Evolutionary conservation across 2,113 vertebrate species (phyloP), one percentile per base, ranked within the genome.

Genomic region (Theropithecus gelada): DNA sequence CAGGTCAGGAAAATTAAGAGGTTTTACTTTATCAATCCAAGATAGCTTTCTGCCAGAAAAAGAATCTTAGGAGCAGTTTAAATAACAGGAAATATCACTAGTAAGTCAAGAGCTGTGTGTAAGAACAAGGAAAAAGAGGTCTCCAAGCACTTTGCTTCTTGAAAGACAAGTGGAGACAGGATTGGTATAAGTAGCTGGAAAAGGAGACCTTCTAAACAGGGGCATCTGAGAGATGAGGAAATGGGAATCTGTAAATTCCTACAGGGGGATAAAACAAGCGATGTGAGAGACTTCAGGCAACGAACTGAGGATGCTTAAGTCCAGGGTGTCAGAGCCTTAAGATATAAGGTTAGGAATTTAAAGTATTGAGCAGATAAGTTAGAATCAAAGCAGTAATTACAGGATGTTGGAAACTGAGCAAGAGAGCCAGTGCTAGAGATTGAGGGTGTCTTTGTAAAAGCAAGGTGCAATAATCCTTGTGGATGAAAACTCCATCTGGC

Each of bases 41-140:
- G 66, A 88, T 35, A 76, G 18, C 27, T 85, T 89, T 95, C 59
- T 75, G 10, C 81, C 79, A 96, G 52, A 93, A 40, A 68, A 95
- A 96, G 45, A 88, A 85, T 66, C 90, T 89, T 68, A 96, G 52
- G 38, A 94, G 48, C 52, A 95, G 40, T 95, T 94, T 93, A 97
- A 97, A 45, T 88, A 88, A 92, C 8, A 86, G 12, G 16, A 83
- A 94, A 79, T 70, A 87, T n/a, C 55, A 80, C 35, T 57, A n/a
- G 16, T 64, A 61, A 96, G 22, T 40, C 80, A 76, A 90, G 10
- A 27, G 27, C 43, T 85, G 14, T 52, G 16, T 79, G 40, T 48
- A 61, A 97, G 35, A 88, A 81, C 10, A 95, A 95, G 55, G 61
- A 86, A 66, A 72, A 96, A 70, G 35, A 82, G 40, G 17, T 93